Base-by-base conservation (phyloP, 2,797 vertebrate species). In the Taeniopygia guttata region DNA sequence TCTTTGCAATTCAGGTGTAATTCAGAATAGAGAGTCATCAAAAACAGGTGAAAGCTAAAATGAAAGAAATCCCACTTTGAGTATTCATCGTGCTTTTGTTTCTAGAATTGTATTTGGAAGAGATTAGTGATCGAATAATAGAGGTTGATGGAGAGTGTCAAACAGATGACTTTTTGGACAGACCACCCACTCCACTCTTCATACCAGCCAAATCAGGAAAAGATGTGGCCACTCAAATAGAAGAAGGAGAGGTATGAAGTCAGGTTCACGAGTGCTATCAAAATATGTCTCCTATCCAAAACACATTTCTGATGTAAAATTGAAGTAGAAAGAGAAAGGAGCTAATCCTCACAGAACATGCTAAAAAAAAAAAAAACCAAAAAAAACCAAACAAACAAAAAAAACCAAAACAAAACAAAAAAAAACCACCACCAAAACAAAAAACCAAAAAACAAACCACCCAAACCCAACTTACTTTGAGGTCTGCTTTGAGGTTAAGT, bases 21-120 rank as follows among this genome's bases (percentile, higher is more conserved):
- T 64, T 87, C 16, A 80, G 42, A 25, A 29, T 82, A 16, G 13
- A 43, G 25, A 60, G 13, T 76, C 9, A 51, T 68, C 22, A 89
- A 77, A 56, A 87, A 49, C 22, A 55, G 20, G 23, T 78, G 20
- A 78, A 63, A 81, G 20, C 43, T 60, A 30, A 95, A 91, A 63
- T 68, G 56, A 78, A 79, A 52, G 59, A 9, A 94, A 83, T 76
- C 49, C 55, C 69, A 70, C 64, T 75, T 52, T 54, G 2, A 67
- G 5, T 77, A 34, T 83, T 90, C 11, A 18, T 79, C 96, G 16
- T 90, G 51, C 32, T 93, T 84, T 88, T 96, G 74, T 97, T 97
- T 97, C 94, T 95, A 99, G 99, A 99, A 56, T 94, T 98, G 63
- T 99, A 99, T 95, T 98, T 99, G 49, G 99, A 99, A 97, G 99